phyloP scores from a whole-genome alignment of 2,113 vertebrate species.

The Apaloderma vittatum region DNA sequence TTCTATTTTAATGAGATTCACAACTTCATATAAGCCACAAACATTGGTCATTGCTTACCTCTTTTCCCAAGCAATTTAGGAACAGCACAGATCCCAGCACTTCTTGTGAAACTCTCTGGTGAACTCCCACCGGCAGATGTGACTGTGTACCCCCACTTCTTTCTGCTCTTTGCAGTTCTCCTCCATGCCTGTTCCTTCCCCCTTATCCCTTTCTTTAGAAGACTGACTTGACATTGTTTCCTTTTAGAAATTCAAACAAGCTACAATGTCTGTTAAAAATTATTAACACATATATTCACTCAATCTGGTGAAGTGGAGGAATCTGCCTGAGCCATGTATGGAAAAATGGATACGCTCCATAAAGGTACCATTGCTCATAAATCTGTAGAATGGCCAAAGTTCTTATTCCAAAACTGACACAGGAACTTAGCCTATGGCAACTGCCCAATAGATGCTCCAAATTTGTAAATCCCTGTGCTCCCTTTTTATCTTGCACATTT shows the following conservation, averaged over 20 bases:
- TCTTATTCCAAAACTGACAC: neutral
- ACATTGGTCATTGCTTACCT: neutral
- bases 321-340: neutral
- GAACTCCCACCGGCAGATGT: neutral
- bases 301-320: neutral
- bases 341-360: neutral
- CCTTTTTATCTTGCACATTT: neutral
- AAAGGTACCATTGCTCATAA: neutral
- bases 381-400: neutral
- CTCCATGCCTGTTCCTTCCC: neutral
- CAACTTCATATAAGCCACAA: neutral
- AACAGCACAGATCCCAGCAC: neutral
- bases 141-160: neutral
- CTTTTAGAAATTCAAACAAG: neutral
- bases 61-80: neutral
- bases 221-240: neutral
- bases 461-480: neutral
- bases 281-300: neutral
- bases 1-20: neutral
- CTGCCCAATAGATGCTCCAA: neutral
- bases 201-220: neutral
- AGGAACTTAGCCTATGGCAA: neutral
- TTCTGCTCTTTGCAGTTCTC: neutral
- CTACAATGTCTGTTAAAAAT: neutral
- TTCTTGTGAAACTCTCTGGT: neutral